phyloP scores from a whole-genome alignment of 2,797 vertebrate genomes.

The Limosa lapponica region DNA sequence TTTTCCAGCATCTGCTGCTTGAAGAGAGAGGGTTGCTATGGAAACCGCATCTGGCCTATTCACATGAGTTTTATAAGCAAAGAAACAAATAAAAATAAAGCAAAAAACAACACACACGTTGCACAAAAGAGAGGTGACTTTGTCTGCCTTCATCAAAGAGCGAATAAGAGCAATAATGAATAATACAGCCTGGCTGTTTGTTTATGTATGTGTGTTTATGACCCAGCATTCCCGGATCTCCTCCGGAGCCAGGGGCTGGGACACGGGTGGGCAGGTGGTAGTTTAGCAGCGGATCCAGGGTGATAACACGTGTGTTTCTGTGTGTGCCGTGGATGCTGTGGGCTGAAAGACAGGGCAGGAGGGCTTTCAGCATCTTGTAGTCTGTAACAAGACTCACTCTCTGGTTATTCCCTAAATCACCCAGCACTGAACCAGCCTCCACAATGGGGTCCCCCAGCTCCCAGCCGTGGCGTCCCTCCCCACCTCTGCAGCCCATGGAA shows the following conservation, averaged over 20 bases:
- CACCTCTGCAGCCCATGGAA: not conserved
- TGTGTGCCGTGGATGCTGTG: accelerated
- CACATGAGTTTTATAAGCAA: slow-evolving; percentile 22
- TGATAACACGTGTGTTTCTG: accelerated
- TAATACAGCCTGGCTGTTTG: not conserved
- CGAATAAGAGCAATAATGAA: not conserved
- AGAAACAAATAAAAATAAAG: slow-evolving; percentile 52
- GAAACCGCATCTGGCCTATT: slow-evolving; percentile 74
- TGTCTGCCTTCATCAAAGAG: not conserved
- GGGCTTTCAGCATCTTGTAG: not conserved
- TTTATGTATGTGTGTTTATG: not conserved
- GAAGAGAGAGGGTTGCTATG: slow-evolving; percentile 68
- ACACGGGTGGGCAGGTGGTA: not conserved
- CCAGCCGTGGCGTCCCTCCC: not conserved
- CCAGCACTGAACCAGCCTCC: not conserved
- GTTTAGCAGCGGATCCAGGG: not conserved
- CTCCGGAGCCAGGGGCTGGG: not conserved
- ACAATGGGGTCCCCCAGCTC: accelerated
- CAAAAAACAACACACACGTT: not conserved
- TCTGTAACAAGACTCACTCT: accelerated
- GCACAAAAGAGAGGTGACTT: not conserved
- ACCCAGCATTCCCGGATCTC: not conserved
- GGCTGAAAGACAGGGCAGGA: not conserved
- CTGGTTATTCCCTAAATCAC: not conserved
- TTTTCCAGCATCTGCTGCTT: slow-evolving; percentile 41